A percentile compares a stretch with the other conserved stretches of the same genome.
Evolutionary conservation across 2,113 vertebrate genomes (phyloP).

Genomic region (Chelonoidis abingdonii): DNA sequence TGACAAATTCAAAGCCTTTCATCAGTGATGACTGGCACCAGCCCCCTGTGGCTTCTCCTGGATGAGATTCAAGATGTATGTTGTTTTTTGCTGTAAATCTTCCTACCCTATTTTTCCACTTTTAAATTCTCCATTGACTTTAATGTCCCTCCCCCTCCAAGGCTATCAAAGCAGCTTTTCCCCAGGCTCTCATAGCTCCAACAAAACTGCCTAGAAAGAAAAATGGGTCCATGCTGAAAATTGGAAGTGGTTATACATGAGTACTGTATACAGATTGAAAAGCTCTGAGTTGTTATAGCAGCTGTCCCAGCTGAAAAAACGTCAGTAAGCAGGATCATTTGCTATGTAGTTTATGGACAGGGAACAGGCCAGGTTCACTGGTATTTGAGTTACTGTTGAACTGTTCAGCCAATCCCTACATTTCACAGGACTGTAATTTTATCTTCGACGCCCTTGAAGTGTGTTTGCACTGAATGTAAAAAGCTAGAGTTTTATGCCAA

Average conservation of each 20-base stretch:
- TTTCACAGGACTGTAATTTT: constrained; percentile 75
- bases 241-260: constrained; percentile 66
- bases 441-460: constrained; percentile 77
- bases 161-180: constrained; percentile 38
- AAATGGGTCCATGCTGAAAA: constrained; percentile 48
- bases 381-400: constrained; percentile 75
- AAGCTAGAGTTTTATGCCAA: constrained; percentile 68
- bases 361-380: constrained; percentile 73
- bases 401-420: constrained; percentile 69
- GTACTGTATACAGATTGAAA: constrained; percentile 67
- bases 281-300: constrained; percentile 76
- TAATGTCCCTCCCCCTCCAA: not conserved
- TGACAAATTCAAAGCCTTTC: constrained; percentile 65
- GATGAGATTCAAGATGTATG: constrained; percentile 58
- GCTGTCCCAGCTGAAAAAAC: constrained; percentile 81
- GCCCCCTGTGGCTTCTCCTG: constrained; percentile 67
- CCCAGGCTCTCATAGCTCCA: not conserved
- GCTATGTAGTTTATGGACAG: constrained; percentile 77
- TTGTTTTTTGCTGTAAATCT: constrained; percentile 66
- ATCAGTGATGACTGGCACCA: constrained; percentile 74
- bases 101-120: constrained; percentile 28
- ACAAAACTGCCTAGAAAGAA: constrained; percentile 44
- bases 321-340: constrained; percentile 75
- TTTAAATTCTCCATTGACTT: constrained; percentile 68
- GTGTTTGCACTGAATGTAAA: constrained; percentile 67